These are phyloP conservation scores for Lepidonotus clava DNA, from an alignment of 2,888 invertebrate species.

Conservation along the genomic window DNA sequence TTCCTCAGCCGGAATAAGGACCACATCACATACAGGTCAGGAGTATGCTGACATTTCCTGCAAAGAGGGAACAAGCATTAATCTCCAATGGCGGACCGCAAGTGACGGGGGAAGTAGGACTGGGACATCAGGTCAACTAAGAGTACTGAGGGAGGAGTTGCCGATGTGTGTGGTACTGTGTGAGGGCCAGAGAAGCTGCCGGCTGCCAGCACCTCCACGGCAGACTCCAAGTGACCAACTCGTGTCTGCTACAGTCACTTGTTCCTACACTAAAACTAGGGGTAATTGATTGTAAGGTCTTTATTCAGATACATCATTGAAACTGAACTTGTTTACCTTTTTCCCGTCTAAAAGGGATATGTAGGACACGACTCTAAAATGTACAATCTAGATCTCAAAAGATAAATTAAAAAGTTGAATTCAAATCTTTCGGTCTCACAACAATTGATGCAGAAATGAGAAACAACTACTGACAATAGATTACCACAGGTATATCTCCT, in stretches of 20 bases:
- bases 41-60: conserved; percentile 9
- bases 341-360: no score
- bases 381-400: no score
- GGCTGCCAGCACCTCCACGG: neutral
- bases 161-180: neutral
- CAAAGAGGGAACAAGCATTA: neutral
- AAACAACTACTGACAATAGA: no score
- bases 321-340: no score
- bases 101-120: neutral
- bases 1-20: no score
- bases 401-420: no score
- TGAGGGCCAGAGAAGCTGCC: neutral
- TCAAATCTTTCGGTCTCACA: no score
- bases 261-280: conserved; percentile 10
- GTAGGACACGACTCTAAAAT: no score
- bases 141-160: neutral
- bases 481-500: no score
- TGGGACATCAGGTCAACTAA: neutral
- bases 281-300: neutral
- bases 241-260: neutral
- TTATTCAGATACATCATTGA: no score
- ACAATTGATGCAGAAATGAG: no score
- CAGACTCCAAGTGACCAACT: neutral
- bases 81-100: neutral
- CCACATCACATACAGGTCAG: neutral